Conservation (phyloP, 2,797 vertebrate genomes). For the Lemur catta region DNA sequence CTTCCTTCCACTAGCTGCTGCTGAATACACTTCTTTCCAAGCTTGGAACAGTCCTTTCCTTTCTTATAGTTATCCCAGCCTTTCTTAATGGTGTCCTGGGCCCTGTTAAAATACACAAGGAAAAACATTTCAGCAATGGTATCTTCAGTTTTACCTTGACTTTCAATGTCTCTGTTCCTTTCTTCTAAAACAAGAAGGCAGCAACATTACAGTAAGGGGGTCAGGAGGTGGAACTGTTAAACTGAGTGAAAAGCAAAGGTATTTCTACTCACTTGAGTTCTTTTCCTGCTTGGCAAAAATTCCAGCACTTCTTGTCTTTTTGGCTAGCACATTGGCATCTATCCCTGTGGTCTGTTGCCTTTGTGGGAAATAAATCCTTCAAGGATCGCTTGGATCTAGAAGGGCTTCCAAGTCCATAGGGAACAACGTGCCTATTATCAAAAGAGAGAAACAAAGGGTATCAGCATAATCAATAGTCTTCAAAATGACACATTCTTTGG, state of each 20-base stretch:
- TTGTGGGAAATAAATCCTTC: conserved; percentile 71
- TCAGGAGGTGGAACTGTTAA: neutral
- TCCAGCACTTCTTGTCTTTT: conserved; percentile 89
- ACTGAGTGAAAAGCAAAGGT: neutral
- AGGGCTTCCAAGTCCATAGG: conserved; percentile 94
- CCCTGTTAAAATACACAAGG: conserved; percentile 73
- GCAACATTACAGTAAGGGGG: neutral
- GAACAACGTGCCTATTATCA: conserved; percentile 90
- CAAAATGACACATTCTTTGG: neutral
- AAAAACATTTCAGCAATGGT: neutral
- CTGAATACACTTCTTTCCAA: conserved; percentile 81
- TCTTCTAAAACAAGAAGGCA: neutral
- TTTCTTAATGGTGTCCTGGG: conserved; percentile 81
- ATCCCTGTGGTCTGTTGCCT: conserved; percentile 39
- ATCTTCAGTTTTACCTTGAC: neutral
- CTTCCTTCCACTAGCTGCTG: conserved; percentile 80
- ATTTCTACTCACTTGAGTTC: conserved; percentile 81
- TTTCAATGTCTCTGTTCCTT: neutral
- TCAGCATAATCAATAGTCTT: conserved; percentile 11
- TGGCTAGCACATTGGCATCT: conserved; percentile 90
- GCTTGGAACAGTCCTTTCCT: conserved; percentile 71
- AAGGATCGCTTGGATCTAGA: conserved; percentile 89
- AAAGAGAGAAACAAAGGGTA: conserved; percentile 35
- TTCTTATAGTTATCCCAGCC: conserved; percentile 52
- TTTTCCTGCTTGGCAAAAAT: conserved; percentile 89